These are phyloP conservation scores for Mesitornis unicolor DNA, from an alignment of 2,113 vertebrate genomes.

Conservation along the genomic window DNA sequence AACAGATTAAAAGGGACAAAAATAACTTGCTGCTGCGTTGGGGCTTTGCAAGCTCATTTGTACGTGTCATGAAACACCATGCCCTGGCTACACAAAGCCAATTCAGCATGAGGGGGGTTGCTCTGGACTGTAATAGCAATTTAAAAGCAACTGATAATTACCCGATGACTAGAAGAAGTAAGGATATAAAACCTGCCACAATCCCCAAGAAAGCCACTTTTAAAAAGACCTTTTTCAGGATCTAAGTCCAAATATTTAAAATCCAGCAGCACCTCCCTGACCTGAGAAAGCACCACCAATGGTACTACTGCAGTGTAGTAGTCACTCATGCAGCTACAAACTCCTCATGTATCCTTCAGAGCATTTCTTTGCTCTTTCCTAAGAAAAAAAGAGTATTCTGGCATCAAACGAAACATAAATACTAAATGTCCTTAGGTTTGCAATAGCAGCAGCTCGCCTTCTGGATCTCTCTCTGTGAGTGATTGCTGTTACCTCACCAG, in stretches of 20 bases:
- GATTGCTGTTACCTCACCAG: constrained; percentile 3
- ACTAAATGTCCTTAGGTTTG: background rate
- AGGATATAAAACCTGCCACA: background rate
- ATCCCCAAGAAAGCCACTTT: background rate
- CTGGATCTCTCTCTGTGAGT: background rate
- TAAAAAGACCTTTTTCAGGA: background rate
- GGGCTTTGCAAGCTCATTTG: background rate
- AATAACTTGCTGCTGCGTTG: background rate
- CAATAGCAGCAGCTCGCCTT: background rate
- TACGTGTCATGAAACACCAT: accelerated
- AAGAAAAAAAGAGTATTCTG: background rate
- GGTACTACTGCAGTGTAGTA: background rate
- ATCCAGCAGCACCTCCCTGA: background rate
- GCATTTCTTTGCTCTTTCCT: background rate
- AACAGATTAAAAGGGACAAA: constrained; percentile 20
- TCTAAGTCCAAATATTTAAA: background rate
- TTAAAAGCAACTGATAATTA: background rate
- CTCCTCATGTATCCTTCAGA: background rate
- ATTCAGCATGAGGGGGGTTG: accelerated
- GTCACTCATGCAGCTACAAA: background rate
- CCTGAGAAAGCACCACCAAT: background rate
- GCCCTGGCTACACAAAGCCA: background rate
- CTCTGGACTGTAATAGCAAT: accelerated
- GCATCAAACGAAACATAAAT: background rate
- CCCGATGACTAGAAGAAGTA: background rate